Evolutionary conservation across 2,888 invertebrate species (phyloP).

Genomic region (Leptinotarsa peninsularis): DNA sequence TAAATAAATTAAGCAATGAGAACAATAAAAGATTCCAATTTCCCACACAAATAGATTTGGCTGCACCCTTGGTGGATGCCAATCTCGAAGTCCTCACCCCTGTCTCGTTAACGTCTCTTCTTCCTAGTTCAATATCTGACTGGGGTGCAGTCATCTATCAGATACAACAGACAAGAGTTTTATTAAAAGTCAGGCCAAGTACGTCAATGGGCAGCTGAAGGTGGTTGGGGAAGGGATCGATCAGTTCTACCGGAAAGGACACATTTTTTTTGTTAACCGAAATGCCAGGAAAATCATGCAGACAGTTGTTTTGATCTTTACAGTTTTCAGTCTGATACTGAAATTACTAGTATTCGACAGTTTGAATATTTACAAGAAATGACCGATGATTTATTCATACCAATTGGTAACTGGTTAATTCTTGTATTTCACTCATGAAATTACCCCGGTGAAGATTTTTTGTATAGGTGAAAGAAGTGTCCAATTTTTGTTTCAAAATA

Average conservation of each 20-base stretch:
- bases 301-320: no score
- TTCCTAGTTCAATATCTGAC: slow-evolving; percentile 68
- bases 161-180: slow-evolving; percentile 71
- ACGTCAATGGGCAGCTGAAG: slow-evolving; percentile 63
- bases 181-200: slow-evolving; percentile 69
- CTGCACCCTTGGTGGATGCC: slow-evolving; percentile 7
- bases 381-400: no score
- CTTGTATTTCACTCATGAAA: no score
- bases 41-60: background rate
- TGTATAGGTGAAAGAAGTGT: no score
- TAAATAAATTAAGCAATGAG: background rate
- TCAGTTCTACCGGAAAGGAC: slow-evolving; percentile 29
- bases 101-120: slow-evolving; percentile 37
- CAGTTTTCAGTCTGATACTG: no score
- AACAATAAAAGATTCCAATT: background rate
- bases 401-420: no score
- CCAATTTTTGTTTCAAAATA: no score
- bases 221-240: slow-evolving; percentile 42
- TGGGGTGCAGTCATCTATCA: slow-evolving; percentile 70
- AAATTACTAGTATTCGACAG: no score
- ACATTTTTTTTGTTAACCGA: background rate
- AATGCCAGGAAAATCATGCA: no score
- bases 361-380: no score
- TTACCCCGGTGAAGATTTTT: no score
- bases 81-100: slow-evolving; percentile 18